phyloP scores from a whole-genome alignment of 1,140 invertebrate genomes.

The Lutraria rhynchaena region DNA sequence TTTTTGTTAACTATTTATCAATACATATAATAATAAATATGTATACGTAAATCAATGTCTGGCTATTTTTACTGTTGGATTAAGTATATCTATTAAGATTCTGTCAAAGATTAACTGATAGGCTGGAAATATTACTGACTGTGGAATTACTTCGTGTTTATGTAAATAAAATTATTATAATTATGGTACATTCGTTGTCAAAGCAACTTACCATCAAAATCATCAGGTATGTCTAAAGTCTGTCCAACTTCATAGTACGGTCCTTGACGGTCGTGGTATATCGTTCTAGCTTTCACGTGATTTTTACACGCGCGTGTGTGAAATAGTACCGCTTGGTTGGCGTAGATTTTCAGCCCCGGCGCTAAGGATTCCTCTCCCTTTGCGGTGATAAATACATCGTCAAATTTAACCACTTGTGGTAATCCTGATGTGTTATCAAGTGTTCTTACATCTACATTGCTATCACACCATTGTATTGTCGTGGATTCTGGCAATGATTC shows the following conservation, averaged over 20 bases:
- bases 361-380: slow-evolving; percentile 44
- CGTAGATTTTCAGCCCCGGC: slow-evolving; percentile 70
- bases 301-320: slow-evolving; percentile 57
- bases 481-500: neutral
- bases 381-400: slow-evolving; percentile 8
- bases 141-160: no score
- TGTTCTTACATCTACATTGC: neutral
- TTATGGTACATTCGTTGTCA: no score
- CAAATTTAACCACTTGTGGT: slow-evolving; percentile 63
- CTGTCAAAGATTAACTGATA: neutral
- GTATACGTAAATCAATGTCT: neutral
- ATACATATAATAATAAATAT: no score
- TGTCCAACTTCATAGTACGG: slow-evolving; percentile 75
- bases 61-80: neutral
- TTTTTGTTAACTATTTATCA: no score
- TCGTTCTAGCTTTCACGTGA: slow-evolving; percentile 67
- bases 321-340: slow-evolving; percentile 68
- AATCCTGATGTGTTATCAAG: slow-evolving; percentile 63
- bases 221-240: slow-evolving; percentile 73
- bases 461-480: slow-evolving; percentile 27
- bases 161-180: no score
- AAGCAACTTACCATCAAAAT: slow-evolving; percentile 74
- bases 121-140: no score
- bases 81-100: neutral
- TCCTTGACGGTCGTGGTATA: slow-evolving; percentile 70